Base-by-base conservation (phyloP, 1,140 invertebrate genomes). In the Drosophila gunungcola region DNA sequence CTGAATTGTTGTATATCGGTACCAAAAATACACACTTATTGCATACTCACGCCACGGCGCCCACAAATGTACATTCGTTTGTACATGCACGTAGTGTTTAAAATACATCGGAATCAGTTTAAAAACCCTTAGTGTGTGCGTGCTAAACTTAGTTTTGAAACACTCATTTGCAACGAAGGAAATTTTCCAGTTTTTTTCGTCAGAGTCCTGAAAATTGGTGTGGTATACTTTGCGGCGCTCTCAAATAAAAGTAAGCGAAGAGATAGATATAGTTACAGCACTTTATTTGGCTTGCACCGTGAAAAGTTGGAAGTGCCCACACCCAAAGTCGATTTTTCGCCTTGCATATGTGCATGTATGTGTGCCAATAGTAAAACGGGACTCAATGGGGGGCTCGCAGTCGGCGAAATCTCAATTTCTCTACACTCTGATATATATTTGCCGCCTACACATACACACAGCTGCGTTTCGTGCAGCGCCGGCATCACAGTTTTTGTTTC, bases 1-100 rank as follows among this genome's bases (percentile, higher is more conserved):
- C 86, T 88, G 82, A 89, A 89, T 88, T 88, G 76, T 88, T 88
- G 79, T 86, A 86, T 89, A 86, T 88, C 76, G 83, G 84, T 88
- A 86, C 79, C 68, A 73, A 73, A 38, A 85, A 80, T 81, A 85
- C 78, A 85, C 81, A 85, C 80, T 83, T 83, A 65, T 82, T 82
- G 79, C 79, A 78, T 74, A 84, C 65, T 75, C 61, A 80, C 76
- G 73, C 58, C 62, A 58, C 55, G 51, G 57, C 64, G 79, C 38
- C 69, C 45, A 78, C 39, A 75, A 38, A 16, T 16, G 42, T 32
- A 51, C 12, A 12, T 48, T 29, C 27, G 27, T 27, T 29, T 29
- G 46, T 74, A 58, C 27, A 52, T 54, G 55, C 73, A 76, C 62
- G 73, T 60, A 51, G 65, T 69, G 65, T 53, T 52, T 46, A 60